Base-by-base conservation (phyloP, 2,888 invertebrate genomes). In the Sinohyriopsis cumingii region DNA sequence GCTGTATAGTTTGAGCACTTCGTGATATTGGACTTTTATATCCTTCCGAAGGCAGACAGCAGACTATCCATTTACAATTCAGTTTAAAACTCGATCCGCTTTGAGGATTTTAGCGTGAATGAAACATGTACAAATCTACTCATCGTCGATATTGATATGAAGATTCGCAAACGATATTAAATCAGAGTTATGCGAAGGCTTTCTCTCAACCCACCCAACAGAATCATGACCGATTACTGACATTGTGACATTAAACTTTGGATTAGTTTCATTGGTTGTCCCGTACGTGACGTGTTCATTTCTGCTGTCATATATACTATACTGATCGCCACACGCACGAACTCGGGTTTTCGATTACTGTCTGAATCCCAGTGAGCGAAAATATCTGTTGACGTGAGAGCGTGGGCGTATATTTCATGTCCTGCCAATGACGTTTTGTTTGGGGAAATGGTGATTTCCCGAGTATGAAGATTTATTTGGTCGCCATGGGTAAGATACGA, bases 401-500 rank as follows among this genome's bases (percentile, higher is more conserved):
- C 82, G 66, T 74, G 70, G 33, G 77, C 72, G 63, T 81, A 80
- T 28, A 63, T 55, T 67, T 84, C 82, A 59, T 80, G 76, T 15
- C 82, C 82, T 59, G 19, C 59, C 70, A 84, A 73, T 4, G 73
- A 69, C n/a, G 65, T 65, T 67, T 82, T 82, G n/a, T 59, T 54
- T 1, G 73, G 45, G 5, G 78, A 68, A 63, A 81, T 82, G 1
- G 68, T 72, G 22, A 83, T 75, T 12, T 67, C 65, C 53, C 69
- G 76, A 60, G 76, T 72, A 20, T 59, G 55, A 18, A 83, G 68
- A 67, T 71, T 65, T 25, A 83, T 77, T 54, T 60, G 68, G 71
- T 85, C 85, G 20, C 81, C 82, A 33, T 79, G 72, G 22, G 83
- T 84, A 12, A 82, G 72, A 63, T 79, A 85, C 9, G 78, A 74